A percentile compares a stretch with the other conserved stretches of the same genome.
These are phyloP conservation scores for Amiota communis DNA, from an alignment of 2,888 invertebrate species.

Conservation along the genomic window DNA sequence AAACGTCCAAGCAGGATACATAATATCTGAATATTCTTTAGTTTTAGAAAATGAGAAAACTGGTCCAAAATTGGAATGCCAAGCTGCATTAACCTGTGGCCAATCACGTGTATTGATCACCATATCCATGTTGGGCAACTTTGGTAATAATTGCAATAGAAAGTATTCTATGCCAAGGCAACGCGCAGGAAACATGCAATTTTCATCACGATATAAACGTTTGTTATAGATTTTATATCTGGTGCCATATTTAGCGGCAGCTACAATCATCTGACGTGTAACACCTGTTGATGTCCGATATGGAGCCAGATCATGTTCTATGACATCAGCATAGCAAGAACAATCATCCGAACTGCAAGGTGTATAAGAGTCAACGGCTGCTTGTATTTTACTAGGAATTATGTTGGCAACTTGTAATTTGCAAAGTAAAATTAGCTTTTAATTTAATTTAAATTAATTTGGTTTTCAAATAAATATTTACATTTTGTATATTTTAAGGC, in stretches of 20 bases:
- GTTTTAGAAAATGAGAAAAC: conserved; percentile 97
- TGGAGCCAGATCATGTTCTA: conserved; percentile 80
- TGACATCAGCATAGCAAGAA: conserved; percentile 78
- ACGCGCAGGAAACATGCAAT: conserved; percentile 93
- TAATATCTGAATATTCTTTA: conserved; percentile 87
- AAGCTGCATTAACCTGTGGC: conserved; percentile 81
- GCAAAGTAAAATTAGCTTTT: not conserved
- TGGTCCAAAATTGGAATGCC: conserved; percentile 74
- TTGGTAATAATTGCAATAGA: conserved; percentile 79
- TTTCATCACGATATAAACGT: conserved; percentile 84
- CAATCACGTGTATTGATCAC: conserved; percentile 93
- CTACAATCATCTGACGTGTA: conserved; percentile 78
- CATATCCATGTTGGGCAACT: conserved; percentile 88
- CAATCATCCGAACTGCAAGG: conserved; percentile 77
- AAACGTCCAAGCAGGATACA: conserved; percentile 97
- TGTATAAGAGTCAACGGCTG: conserved; percentile 74
- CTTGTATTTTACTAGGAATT: conserved; percentile 73
- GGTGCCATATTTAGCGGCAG: conserved; percentile 78
- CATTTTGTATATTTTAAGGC: conserved; percentile 33
- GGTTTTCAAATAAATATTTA: conserved; percentile 30
- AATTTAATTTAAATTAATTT: not conserved
- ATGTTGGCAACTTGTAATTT: conserved; percentile 52
- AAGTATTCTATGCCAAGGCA: conserved; percentile 95
- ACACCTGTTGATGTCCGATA: conserved; percentile 80
- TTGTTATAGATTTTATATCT: conserved; percentile 89